A percentile compares a stretch with the other conserved stretches of the same genome.
These are phyloP conservation scores for Xylota segnis DNA, from an alignment of 2,888 invertebrate species.

Conservation along the genomic window DNA sequence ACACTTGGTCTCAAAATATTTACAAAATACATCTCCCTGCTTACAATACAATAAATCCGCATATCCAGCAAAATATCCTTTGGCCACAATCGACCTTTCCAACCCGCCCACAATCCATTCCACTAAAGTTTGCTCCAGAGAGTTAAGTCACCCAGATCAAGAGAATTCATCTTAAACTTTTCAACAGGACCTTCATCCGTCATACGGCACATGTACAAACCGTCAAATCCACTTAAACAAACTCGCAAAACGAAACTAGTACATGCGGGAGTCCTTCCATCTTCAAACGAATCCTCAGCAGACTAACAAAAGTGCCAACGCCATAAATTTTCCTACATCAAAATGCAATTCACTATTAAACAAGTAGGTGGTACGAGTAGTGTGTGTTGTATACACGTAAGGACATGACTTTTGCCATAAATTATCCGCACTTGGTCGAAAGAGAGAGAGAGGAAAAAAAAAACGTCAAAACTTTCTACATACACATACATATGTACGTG, in stretches of 20 bases:
- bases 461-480: conserved; percentile 11
- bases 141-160: background rate
- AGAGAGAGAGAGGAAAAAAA: too few relatives aligned
- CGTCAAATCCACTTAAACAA: conserved; percentile 1
- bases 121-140: background rate
- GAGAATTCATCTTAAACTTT: background rate
- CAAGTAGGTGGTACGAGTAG: background rate
- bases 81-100: background rate
- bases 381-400: conserved; percentile 25
- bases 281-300: conserved; percentile 4
- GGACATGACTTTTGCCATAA: conserved; percentile 54
- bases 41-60: too few relatives aligned
- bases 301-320: conserved; percentile 36
- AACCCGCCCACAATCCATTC: background rate
- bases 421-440: conserved; percentile 19
- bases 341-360: conserved; percentile 46
- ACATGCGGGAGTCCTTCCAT: background rate
- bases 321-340: conserved; percentile 45
- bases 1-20: too few relatives aligned
- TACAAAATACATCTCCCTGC: too few relatives aligned
- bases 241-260: background rate
- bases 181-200: conserved; percentile 1
- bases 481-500: background rate
- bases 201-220: conserved; percentile 1
- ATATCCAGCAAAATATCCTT: background rate